Conservation (phyloP, 2,113 vertebrate genomes). For the Chaetura pelagica region DNA sequence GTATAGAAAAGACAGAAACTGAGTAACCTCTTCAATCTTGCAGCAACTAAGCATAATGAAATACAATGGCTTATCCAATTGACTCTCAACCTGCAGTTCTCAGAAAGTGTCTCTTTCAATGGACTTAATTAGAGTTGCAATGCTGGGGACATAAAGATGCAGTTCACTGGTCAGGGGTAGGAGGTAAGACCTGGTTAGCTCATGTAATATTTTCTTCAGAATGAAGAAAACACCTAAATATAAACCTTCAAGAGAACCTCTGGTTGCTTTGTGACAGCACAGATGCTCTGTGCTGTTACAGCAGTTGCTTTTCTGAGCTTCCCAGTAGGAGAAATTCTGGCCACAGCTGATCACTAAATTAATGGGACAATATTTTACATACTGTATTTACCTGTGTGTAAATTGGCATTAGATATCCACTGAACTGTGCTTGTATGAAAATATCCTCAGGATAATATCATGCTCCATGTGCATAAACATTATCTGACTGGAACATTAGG, state of each 20-base stretch:
- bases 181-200: not conserved
- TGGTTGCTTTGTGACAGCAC: not conserved
- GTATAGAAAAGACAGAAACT: not conserved
- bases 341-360: not conserved
- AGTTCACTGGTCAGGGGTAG: fast-evolving
- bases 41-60: not conserved
- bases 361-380: not conserved
- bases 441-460: not conserved
- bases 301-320: not conserved
- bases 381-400: not conserved
- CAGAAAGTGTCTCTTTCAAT: not conserved
- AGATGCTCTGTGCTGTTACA: not conserved
- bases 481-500: not conserved
- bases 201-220: not conserved
- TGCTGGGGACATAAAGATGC: not conserved
- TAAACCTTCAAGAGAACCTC: not conserved
- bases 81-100: not conserved
- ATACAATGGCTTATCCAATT: not conserved
- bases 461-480: not conserved
- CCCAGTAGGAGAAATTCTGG: not conserved
- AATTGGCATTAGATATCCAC: not conserved
- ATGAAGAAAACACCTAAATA: not conserved
- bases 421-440: not conserved
- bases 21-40: not conserved
- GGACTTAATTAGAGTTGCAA: not conserved